These are phyloP conservation scores for Antennarius striatus DNA, from an alignment of 2,113 vertebrate genomes.

Conservation along the genomic window DNA sequence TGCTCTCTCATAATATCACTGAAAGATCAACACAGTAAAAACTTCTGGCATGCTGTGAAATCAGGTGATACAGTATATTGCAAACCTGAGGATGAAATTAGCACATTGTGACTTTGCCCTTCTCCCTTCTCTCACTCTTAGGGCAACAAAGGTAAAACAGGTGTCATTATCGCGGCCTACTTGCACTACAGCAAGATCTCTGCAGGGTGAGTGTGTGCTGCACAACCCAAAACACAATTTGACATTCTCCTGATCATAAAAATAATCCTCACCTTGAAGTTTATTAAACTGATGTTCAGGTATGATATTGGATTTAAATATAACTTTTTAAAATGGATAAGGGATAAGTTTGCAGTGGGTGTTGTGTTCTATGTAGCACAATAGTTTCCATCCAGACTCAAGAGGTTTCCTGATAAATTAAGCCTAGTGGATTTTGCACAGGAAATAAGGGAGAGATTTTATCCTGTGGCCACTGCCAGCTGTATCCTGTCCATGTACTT, in stretches of 20 bases:
- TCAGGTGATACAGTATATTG: not conserved
- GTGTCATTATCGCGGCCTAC: conserved; percentile 91
- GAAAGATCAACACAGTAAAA: too few species aligned
- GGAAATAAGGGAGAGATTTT: conserved; percentile 57
- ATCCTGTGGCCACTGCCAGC: conserved; percentile 63
- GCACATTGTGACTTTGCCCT: conserved; percentile 1
- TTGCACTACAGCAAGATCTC: conserved; percentile 97
- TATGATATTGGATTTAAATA: not conserved
- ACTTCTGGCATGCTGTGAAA: too few species aligned
- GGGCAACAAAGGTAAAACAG: conserved; percentile 91
- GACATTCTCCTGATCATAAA: conserved; percentile 17
- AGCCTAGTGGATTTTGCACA: conserved; percentile 41
- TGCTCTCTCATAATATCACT: too few species aligned
- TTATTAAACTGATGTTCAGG: too few species aligned
- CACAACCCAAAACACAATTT: not conserved
- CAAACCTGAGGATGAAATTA: conserved; percentile 15
- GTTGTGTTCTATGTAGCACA: conserved; percentile 6
- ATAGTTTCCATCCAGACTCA: conserved; percentile 43
- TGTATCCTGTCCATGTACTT: conserved; percentile 69
- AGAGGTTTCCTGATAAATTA: conserved; percentile 52
- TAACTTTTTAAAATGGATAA: not conserved
- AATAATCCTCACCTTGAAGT: not conserved
- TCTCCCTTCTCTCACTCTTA: conserved; percentile 50
- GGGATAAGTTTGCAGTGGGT: too few species aligned
- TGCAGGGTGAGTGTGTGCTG: conserved; percentile 81